phyloP scores from a whole-genome alignment of 2,888 invertebrate genomes.

The Ormyrus nitidulus region DNA sequence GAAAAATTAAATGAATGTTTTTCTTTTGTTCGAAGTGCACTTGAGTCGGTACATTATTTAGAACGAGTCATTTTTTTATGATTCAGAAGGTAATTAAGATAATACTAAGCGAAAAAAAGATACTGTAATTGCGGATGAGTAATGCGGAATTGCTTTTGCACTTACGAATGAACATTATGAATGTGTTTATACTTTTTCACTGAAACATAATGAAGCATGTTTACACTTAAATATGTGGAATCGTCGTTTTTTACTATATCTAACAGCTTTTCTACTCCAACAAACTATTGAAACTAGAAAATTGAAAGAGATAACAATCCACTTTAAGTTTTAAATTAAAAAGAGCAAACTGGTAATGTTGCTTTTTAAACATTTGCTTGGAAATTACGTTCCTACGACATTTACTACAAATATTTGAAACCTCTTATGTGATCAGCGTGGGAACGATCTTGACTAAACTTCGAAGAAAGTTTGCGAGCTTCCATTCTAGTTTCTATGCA shows the following conservation, averaged over 20 bases:
- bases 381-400: too few relatives aligned
- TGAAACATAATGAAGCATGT: conserved; percentile 24
- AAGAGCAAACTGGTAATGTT: too few relatives aligned
- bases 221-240: conserved; percentile 5
- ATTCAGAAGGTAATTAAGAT: conserved; percentile 56
- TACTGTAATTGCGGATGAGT: conserved; percentile 12
- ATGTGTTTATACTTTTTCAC: conserved; percentile 15
- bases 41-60: not conserved
- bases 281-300: too few relatives aligned
- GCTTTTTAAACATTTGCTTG: too few relatives aligned
- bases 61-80: conserved; percentile 38
- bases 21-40: too few relatives aligned
- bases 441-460: conserved; percentile 13
- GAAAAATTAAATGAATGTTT: too few relatives aligned
- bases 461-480: conserved; percentile 3
- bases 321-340: too few relatives aligned
- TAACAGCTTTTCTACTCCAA: too few relatives aligned
- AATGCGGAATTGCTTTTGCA: conserved; percentile 15
- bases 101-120: conserved; percentile 19
- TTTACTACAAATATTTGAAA: too few relatives aligned
- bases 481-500: conserved; percentile 22
- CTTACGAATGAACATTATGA: not conserved
- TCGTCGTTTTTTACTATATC: not conserved
- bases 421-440: too few relatives aligned
- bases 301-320: too few relatives aligned